Base-by-base conservation (phyloP, 2,888 invertebrate species). In the Apeira syringaria region DNA sequence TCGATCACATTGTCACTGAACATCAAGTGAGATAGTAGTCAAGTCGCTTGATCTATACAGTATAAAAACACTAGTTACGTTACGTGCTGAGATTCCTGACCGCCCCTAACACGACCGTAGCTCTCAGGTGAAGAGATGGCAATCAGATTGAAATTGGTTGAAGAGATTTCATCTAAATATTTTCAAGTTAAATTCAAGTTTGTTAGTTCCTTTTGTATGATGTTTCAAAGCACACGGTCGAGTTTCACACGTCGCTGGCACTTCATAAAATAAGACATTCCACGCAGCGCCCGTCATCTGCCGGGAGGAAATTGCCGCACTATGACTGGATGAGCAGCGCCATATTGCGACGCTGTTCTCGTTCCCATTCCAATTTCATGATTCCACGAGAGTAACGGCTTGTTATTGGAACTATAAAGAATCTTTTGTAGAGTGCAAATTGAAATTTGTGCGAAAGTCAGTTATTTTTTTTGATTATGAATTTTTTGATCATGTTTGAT, bases 311-410 rank as follows among this genome's bases (percentile, higher is more conserved):
- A 62, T 64, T 61, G 59, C 57, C 20, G 20, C 53, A 51, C 52
- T 49, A 47, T 53, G 53, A 51, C 35, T 39, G 53, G 53, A 48
- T 45, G 53, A 28, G 51, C 68, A 34, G 29, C 25, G 70, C 66
- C 72, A 70, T 73, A 68, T 68, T 73, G 73, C 59, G 56, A 50
- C 59, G 67, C 67, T 68, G 64, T 72, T 71, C 68, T 67, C 70
- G 67, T 74, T 74, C 70, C 69, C 68, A 72, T 72, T 74, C 67
- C 72, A 66, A 74, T 74, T 76, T 67, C 68, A 69, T 69, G 69
- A 74, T 64, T 73, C 66, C 58, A 65, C n/a, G 59, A 55, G 61
- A 68, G 64, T 67, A 67, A 68, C 64, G 64, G 64, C 7, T 37
- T 61, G 51, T 59, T 37, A 49, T 49, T 51, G 43, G 42, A 45